phyloP scores from a whole-genome alignment of 2,797 vertebrate genomes.

The Pitangus sulphuratus region DNA sequence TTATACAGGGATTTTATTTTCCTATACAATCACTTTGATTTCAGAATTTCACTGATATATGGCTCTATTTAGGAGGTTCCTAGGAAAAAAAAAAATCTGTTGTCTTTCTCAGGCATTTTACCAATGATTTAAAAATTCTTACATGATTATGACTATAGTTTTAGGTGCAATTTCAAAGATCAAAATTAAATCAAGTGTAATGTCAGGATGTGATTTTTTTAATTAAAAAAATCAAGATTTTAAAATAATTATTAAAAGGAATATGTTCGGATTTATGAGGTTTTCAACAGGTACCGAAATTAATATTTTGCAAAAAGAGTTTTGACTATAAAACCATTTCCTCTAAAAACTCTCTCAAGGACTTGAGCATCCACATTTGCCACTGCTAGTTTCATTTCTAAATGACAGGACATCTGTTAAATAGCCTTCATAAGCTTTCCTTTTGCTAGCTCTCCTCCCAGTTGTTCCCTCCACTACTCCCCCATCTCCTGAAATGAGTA shows the following conservation, averaged over 20 bases:
- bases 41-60: neutral
- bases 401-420: neutral
- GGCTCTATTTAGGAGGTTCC: neutral
- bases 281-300: neutral
- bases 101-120: neutral
- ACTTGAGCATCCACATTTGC: neutral
- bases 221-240: neutral
- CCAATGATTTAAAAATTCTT: neutral
- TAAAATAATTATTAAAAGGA: neutral
- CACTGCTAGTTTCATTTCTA: neutral
- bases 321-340: accelerated
- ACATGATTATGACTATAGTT: neutral
- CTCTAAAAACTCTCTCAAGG: neutral
- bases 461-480: neutral
- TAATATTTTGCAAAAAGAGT: neutral
- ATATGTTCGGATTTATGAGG: neutral
- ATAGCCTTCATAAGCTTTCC: neutral
- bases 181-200: neutral
- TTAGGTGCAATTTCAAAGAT: neutral
- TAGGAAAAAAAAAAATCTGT: neutral
- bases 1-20: neutral
- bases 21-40: neutral
- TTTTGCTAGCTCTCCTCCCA: neutral
- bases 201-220: neutral
- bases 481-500: neutral